Conservation (phyloP, 2,797 vertebrate species). For the Acanthornis magna region DNA sequence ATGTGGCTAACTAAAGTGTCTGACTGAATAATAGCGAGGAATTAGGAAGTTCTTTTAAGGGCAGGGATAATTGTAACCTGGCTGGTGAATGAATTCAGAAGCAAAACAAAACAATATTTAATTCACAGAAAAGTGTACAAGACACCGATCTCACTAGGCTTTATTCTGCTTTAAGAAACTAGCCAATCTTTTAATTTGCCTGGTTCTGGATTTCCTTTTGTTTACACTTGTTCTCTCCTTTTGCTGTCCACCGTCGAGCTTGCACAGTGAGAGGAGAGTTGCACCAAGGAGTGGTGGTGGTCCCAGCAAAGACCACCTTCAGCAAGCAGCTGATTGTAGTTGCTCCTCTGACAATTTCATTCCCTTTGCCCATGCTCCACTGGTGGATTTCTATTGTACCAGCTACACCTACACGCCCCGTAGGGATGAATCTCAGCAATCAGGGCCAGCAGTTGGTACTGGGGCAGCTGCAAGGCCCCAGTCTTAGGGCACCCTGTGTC, state of each 20-base stretch:
- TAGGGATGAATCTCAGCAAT: neutral
- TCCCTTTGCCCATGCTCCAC: neutral
- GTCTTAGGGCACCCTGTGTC: neutral
- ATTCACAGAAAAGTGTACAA: neutral
- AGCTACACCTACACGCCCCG: neutral
- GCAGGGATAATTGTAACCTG: neutral
- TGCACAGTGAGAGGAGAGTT: neutral
- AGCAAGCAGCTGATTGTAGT: neutral
- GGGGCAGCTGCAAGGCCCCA: neutral
- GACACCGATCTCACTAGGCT: neutral
- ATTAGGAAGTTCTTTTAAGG: neutral
- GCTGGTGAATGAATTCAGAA: neutral
- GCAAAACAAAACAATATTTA: neutral
- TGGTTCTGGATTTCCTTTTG: neutral
- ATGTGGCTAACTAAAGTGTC: neutral
- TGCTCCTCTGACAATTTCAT: neutral
- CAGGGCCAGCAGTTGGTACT: neutral
- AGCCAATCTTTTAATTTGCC: neutral
- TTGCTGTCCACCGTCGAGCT: fast-evolving
- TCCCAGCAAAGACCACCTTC: neutral
- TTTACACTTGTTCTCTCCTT: neutral
- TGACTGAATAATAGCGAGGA: neutral
- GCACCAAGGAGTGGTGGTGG: fast-evolving
- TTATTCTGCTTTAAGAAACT: neutral
- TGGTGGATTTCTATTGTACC: neutral